These are phyloP conservation scores for Parazoanthus swiftii DNA, from an alignment of 92 coral and sea anemone genomes.

Conservation along the genomic window DNA sequence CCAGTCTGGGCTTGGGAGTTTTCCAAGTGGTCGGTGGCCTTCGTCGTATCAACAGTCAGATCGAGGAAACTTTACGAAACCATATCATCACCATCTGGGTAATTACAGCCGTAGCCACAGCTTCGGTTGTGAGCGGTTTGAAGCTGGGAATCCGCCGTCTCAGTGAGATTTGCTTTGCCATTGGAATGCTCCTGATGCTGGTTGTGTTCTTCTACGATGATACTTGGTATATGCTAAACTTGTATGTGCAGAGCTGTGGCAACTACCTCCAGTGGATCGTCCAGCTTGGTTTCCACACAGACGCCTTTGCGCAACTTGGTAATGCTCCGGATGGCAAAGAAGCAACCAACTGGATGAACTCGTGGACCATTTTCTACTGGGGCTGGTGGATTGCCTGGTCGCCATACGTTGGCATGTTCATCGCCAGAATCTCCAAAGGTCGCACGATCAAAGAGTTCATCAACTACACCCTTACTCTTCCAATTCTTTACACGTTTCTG, in stretches of 20 bases:
- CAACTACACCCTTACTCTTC: slow-evolving; percentile 50
- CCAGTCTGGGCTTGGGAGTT: slow-evolving; percentile 90
- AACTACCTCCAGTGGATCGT: slow-evolving; percentile 84
- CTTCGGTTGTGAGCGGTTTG: slow-evolving; percentile 87
- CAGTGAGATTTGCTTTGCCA: slow-evolving; percentile 83
- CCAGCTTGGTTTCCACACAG: slow-evolving; percentile 92
- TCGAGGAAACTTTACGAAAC: slow-evolving; percentile 54
- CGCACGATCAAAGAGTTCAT: slow-evolving; percentile 48
- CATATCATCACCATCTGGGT: slow-evolving; percentile 90
- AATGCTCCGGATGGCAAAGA: slow-evolving; percentile 85
- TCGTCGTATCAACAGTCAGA: slow-evolving; percentile 67
- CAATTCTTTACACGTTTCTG: slow-evolving; percentile 43
- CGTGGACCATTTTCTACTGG: slow-evolving; percentile 96
- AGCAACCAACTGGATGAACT: slow-evolving; percentile 82
- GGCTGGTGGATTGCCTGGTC: slow-evolving; percentile 99
- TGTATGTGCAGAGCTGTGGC: slow-evolving; percentile 83
- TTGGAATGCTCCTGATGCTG: slow-evolving; percentile 86
- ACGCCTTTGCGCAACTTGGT: slow-evolving; percentile 87
- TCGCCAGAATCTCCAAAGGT: slow-evolving; percentile 87
- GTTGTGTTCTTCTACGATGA: slow-evolving; percentile 82
- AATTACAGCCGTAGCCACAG: slow-evolving; percentile 79
- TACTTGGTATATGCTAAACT: slow-evolving; percentile 86
- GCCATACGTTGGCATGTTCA: slow-evolving; percentile 91
- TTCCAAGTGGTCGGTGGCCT: slow-evolving; percentile 74
- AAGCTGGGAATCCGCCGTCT: slow-evolving; percentile 90